Evolutionary conservation across 2,797 vertebrate species (phyloP).

Genomic region (Spea hammondii): DNA sequence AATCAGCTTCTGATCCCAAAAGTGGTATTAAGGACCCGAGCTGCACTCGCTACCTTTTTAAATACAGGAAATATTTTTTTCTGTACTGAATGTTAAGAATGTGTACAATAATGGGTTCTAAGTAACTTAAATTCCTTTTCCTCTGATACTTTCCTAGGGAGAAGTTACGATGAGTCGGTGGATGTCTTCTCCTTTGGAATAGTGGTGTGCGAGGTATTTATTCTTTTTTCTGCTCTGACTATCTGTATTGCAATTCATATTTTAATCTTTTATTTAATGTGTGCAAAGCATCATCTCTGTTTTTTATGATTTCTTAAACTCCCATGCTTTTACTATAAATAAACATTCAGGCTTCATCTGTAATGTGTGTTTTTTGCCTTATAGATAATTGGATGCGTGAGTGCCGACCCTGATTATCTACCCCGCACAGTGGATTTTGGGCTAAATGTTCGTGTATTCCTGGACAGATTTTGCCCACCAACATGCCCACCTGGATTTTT

Average conservation of each 20-base stretch:
- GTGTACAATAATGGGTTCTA: neutral
- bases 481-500: constrained; percentile 87
- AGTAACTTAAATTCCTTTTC: constrained; percentile 5
- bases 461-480: constrained; percentile 87
- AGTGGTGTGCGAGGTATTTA: constrained; percentile 88
- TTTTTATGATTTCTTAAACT: neutral
- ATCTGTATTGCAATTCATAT: no score
- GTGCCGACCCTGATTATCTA: constrained; percentile 94
- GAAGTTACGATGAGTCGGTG: constrained; percentile 94
- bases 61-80: neutral
- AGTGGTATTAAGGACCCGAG: no score
- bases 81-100: neutral
- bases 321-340: neutral
- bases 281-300: neutral
- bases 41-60: no score
- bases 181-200: constrained; percentile 99
- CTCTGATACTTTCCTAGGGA: constrained; percentile 68
- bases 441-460: constrained; percentile 87
- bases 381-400: constrained; percentile 94
- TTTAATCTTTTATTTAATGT: neutral
- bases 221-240: neutral
- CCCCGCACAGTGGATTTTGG: constrained; percentile 90
- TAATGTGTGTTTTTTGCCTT: neutral
- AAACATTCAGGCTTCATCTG: neutral
- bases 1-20: no score